Evolutionary conservation across 2,797 vertebrate species (phyloP).

Genomic region (Salmo trutta): DNA sequence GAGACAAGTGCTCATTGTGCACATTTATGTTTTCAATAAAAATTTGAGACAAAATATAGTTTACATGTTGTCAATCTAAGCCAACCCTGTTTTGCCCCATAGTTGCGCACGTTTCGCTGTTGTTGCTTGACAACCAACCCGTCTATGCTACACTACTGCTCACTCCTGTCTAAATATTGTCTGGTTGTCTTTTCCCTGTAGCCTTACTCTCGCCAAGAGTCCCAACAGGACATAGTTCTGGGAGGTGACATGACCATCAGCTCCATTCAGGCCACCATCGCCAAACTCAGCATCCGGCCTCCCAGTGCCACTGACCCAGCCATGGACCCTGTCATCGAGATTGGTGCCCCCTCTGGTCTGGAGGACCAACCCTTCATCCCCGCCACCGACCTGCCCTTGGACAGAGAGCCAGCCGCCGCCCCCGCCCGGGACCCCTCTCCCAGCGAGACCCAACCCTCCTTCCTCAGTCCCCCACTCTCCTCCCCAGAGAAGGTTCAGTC

Average conservation of each 20-base stretch:
- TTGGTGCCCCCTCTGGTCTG: neutral
- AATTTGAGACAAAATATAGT: no score
- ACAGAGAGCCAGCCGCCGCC: slow-evolving; percentile 17
- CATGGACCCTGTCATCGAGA: slow-evolving; percentile 58
- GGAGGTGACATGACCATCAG: slow-evolving; percentile 94
- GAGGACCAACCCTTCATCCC: slow-evolving; percentile 40
- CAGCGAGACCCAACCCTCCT: slow-evolving; percentile 47
- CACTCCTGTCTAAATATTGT: neutral
- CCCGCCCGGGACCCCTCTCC: slow-evolving; percentile 35
- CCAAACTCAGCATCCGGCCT: slow-evolving; percentile 90
- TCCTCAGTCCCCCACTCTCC: slow-evolving; percentile 63
- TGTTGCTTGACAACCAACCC: no score
- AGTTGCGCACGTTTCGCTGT: no score
- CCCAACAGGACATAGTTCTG: slow-evolving; percentile 90
- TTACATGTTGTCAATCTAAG: no score
- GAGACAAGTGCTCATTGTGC: no score
- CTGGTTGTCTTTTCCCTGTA: slow-evolving; percentile 45
- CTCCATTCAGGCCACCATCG: slow-evolving; percentile 97
- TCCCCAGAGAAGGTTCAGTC: slow-evolving; percentile 58
- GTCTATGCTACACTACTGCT: neutral
- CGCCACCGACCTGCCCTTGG: slow-evolving; percentile 18
- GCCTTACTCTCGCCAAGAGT: slow-evolving; percentile 85
- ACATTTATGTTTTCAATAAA: no score
- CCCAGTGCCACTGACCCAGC: slow-evolving; percentile 59
- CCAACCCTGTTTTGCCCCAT: no score